A percentile compares a stretch with the other conserved stretches of the same genome.
These are phyloP conservation scores for Ceratina australensis DNA, from an alignment of 1,140 invertebrate species.

Conservation along the genomic window DNA sequence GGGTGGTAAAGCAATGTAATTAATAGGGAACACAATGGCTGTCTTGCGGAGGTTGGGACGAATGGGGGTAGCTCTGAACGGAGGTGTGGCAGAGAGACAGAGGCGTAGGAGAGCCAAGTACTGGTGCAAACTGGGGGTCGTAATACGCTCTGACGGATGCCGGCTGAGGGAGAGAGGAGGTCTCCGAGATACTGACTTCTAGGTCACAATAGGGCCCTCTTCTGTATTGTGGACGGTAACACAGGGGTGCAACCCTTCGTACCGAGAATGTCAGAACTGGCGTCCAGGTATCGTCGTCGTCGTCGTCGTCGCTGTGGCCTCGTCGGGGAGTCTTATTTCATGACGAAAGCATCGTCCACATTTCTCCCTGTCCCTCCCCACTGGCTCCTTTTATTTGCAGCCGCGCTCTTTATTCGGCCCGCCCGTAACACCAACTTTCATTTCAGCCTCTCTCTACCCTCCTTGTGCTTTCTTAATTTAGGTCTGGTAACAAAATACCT, in stretches of 20 bases:
- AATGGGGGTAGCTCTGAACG: conserved; percentile 53
- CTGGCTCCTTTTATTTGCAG: background rate
- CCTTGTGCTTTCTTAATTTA: conserved; percentile 14
- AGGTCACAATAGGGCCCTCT: conserved; percentile 66
- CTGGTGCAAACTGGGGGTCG: conserved; percentile 50
- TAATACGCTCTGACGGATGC: conserved; percentile 70
- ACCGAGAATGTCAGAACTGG: conserved; percentile 33
- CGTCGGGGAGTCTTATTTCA: conserved; percentile 36
- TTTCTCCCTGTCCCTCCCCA: background rate
- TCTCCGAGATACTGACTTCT: conserved; percentile 67
- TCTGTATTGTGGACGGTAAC: conserved; percentile 53
- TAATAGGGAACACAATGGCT: conserved; percentile 73
- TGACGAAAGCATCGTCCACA: conserved; percentile 25
- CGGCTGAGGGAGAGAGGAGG: conserved; percentile 61
- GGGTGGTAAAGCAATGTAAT: conserved; percentile 67
- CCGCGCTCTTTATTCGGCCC: conserved; percentile 1
- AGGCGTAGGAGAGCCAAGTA: conserved; percentile 51
- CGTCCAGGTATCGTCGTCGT: conserved; percentile 20
- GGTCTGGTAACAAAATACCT: background rate
- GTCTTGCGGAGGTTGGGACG: conserved; percentile 65
- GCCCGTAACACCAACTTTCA: conserved; percentile 17
- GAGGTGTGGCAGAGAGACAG: conserved; percentile 39
- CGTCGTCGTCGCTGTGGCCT: too few relatives aligned
- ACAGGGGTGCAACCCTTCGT: conserved; percentile 39
- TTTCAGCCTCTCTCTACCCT: background rate